Conservation (phyloP, 2,797 vertebrate genomes). For the Semaprochilodus insignis region DNA sequence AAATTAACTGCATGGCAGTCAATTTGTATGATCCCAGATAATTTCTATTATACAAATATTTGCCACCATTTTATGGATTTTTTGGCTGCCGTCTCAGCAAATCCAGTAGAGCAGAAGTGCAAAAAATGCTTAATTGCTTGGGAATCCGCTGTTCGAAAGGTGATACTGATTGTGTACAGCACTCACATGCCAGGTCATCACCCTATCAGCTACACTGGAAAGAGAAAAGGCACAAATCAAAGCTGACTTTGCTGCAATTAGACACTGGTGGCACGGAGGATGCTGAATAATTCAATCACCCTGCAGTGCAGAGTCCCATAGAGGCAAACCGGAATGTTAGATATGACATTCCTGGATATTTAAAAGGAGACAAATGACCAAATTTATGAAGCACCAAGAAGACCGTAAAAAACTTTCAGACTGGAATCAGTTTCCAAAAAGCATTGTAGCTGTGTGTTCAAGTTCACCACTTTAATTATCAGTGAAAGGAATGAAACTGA, state of each 20-base stretch:
- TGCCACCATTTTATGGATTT: background rate
- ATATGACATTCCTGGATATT: background rate
- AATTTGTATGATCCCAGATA: background rate
- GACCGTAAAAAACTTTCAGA: background rate
- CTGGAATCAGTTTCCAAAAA: background rate
- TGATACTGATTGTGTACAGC: slow-evolving; percentile 18
- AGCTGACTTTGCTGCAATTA: slow-evolving; percentile 32
- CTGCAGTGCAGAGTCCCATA: slow-evolving; percentile 21
- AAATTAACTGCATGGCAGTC: slow-evolving; percentile 23
- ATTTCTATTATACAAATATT: background rate
- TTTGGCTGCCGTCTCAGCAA: background rate
- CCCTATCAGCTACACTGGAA: background rate
- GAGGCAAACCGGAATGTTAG: background rate
- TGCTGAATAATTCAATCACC: slow-evolving; percentile 38
- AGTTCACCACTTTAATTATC: background rate
- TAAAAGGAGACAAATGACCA: background rate
- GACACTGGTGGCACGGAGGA: slow-evolving; percentile 8
- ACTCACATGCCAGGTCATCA: slow-evolving; percentile 6
- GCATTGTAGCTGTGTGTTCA: background rate
- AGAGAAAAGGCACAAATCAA: slow-evolving; percentile 6
- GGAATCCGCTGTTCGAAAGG: background rate
- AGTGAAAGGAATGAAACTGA: background rate
- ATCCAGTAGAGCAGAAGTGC: background rate
- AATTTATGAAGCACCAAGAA: background rate
- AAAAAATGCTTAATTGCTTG: slow-evolving; percentile 15